Conservation (phyloP, 2,797 vertebrate species). For the Gymnothorax reevesii region DNA sequence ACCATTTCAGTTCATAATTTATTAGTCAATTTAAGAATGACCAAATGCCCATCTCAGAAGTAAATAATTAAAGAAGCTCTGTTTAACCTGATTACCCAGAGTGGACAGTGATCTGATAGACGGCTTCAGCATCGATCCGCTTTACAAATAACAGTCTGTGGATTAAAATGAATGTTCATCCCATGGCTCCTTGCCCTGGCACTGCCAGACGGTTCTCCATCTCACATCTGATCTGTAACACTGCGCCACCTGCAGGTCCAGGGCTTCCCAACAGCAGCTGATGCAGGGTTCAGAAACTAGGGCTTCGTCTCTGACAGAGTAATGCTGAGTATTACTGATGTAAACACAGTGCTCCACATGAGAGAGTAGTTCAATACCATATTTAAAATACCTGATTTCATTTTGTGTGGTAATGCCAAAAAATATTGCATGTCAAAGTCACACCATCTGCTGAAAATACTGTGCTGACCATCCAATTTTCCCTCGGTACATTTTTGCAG, state of each 20-base stretch:
- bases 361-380: no score
- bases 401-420: no score
- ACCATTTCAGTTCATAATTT: background rate
- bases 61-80: background rate
- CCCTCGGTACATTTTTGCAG: no score
- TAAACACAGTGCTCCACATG: no score
- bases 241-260: background rate
- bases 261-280: background rate
- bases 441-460: no score
- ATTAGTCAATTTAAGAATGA: background rate
- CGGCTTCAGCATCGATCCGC: background rate
- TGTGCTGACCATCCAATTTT: no score
- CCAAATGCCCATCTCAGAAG: background rate
- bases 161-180: background rate
- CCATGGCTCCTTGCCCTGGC: background rate
- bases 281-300: background rate
- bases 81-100: background rate
- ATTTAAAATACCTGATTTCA: no score
- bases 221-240: background rate
- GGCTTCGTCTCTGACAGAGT: no score
- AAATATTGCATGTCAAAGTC: no score
- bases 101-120: background rate
- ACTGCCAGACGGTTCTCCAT: background rate
- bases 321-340: no score
- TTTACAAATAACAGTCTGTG: constrained; percentile 6